Evolutionary conservation across 2,888 invertebrate species (phyloP).

Genomic region (Drosophila macrothrix): DNA sequence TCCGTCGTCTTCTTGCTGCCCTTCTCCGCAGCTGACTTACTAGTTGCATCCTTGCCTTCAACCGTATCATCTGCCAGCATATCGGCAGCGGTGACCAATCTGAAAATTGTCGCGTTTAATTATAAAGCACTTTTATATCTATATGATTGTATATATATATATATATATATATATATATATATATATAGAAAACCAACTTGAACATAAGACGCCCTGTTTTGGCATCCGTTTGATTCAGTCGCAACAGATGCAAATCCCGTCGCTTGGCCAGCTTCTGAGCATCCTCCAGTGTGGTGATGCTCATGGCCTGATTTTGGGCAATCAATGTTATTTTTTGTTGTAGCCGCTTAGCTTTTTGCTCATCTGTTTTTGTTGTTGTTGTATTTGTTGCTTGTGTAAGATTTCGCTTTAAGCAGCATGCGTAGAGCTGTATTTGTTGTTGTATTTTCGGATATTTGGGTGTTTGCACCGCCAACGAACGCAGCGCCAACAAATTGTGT

Average conservation of each 20-base stretch:
- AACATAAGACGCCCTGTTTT: constrained; percentile 90
- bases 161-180: not conserved
- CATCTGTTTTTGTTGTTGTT: constrained; percentile 26
- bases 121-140: not conserved
- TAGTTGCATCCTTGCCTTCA: constrained; percentile 1
- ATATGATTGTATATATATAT: not conserved
- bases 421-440: constrained; percentile 16
- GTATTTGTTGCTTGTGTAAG: constrained; percentile 52
- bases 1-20: constrained; percentile 87
- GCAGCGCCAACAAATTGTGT: constrained; percentile 41
- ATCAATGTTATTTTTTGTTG: constrained; percentile 88
- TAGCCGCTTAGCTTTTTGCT: constrained; percentile 35
- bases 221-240: constrained; percentile 88
- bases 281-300: constrained; percentile 88
- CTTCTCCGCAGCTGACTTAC: constrained; percentile 43
- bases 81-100: constrained; percentile 89
- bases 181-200: constrained; percentile 84
- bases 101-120: constrained; percentile 63
- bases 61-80: constrained; percentile 87
- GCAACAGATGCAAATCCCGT: constrained; percentile 89
- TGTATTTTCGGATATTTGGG: constrained; percentile 11
- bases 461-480: constrained; percentile 26
- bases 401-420: constrained; percentile 27
- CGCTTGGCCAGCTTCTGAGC: constrained; percentile 89
- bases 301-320: constrained; percentile 87